phyloP scores from a whole-genome alignment of 2,113 vertebrate species.

The Todiramphus chloris region DNA sequence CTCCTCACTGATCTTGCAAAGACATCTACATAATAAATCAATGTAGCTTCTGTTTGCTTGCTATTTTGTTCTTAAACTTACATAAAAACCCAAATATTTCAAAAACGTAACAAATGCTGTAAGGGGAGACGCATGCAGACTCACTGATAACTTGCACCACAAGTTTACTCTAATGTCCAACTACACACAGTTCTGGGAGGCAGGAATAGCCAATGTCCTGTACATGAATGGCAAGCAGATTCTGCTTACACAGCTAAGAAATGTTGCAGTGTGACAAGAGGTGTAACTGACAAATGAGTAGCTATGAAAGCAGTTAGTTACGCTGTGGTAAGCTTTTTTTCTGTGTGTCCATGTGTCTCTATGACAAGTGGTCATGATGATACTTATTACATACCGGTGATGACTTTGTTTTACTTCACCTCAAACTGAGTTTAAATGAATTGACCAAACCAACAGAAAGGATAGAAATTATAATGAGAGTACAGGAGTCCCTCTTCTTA shows the following conservation, averaged over 20 bases:
- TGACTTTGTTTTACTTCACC: not conserved
- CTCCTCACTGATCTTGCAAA: not conserved
- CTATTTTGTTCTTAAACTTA: not conserved
- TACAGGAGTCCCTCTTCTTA: not conserved
- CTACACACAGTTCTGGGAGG: not conserved
- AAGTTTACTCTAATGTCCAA: slow-evolving; percentile 2
- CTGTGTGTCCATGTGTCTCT: not conserved
- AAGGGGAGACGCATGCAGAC: not conserved
- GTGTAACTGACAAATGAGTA: not conserved
- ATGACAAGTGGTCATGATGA: not conserved
- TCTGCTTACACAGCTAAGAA: slow-evolving; percentile 7
- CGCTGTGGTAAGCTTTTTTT: not conserved
- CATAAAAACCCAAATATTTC: not conserved
- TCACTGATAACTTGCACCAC: not conserved
- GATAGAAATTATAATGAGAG: not conserved
- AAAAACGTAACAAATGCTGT: not conserved
- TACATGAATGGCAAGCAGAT: slow-evolving; percentile 39
- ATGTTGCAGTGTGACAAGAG: not conserved
- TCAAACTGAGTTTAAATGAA: not conserved
- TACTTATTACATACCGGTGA: not conserved
- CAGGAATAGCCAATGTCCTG: slow-evolving; percentile 49
- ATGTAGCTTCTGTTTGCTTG: not conserved
- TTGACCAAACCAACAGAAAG: not conserved
- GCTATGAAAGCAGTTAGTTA: slow-evolving; percentile 12
- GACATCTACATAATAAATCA: not conserved